Evolutionary conservation across 2,113 vertebrate genomes (phyloP).

Genomic region (Equus quagga): DNA sequence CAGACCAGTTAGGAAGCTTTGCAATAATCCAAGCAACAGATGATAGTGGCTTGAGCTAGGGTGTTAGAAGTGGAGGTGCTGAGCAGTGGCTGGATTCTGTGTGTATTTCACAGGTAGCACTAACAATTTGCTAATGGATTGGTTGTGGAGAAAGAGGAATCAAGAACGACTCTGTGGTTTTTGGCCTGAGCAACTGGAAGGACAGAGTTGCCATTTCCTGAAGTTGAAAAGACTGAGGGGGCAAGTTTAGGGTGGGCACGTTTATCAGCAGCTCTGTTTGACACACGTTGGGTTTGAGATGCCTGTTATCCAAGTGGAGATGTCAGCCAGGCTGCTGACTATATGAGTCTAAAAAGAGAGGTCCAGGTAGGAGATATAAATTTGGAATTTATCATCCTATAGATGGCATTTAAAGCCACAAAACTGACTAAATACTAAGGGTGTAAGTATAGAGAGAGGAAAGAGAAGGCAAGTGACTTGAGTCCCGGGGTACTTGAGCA

Average conservation of each 20-base stretch:
- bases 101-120: background rate
- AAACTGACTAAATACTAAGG: conserved; percentile 25
- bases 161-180: background rate
- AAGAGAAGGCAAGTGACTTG: background rate
- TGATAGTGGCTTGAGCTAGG: background rate
- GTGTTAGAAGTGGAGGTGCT: background rate
- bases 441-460: background rate
- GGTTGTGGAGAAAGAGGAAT: background rate
- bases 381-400: background rate
- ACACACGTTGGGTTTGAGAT: background rate
- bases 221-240: background rate
- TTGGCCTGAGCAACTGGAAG: background rate
- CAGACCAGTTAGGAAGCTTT: background rate
- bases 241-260: background rate
- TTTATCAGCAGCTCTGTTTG: background rate
- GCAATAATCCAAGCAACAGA: background rate
- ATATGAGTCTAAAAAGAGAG: background rate
- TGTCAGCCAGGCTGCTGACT: background rate
- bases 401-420: background rate
- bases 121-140: background rate
- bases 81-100: background rate
- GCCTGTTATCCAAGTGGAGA: background rate
- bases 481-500: background rate
- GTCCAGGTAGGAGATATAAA: background rate
- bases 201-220: background rate